Conservation (phyloP, 2,113 vertebrate genomes). For the Tricholaema leucomelas region DNA sequence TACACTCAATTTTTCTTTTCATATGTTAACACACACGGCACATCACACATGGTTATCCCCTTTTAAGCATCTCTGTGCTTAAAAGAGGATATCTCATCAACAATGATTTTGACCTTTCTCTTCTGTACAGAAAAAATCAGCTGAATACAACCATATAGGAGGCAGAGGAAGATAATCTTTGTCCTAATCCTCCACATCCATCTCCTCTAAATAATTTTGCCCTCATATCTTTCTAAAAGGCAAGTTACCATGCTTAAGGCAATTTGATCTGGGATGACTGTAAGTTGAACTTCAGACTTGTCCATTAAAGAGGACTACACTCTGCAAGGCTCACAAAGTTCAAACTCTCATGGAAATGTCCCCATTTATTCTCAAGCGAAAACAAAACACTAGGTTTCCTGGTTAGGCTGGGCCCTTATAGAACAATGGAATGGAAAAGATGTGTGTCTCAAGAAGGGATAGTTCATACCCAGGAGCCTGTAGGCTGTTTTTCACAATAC, state of each 20-base stretch:
- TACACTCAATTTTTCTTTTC: background rate
- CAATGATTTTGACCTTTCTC: background rate
- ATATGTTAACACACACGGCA: fast-evolving
- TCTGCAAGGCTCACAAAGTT: background rate
- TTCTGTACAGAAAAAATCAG: background rate
- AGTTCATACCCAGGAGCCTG: background rate
- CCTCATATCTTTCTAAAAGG: background rate
- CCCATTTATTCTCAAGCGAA: background rate
- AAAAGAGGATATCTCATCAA: background rate
- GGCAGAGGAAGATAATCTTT: background rate
- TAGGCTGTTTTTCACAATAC: background rate
- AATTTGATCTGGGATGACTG: background rate
- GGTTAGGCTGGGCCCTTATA: background rate
- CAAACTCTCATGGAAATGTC: background rate
- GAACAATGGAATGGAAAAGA: background rate
- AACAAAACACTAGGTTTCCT: background rate
- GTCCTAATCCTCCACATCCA: background rate
- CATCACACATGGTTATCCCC: too few relatives aligned
- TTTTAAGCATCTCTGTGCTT: background rate
- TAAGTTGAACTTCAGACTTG: background rate
- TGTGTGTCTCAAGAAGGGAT: background rate
- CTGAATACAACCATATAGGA: background rate
- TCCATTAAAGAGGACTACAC: background rate
- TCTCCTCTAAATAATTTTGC: background rate
- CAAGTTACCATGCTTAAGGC: background rate